Percentiles rank a stretch among this genome's conserved stretches.
Evolutionary conservation across 2,797 vertebrate species (phyloP).

Genomic region (Otolemur crassicaudatus): DNA sequence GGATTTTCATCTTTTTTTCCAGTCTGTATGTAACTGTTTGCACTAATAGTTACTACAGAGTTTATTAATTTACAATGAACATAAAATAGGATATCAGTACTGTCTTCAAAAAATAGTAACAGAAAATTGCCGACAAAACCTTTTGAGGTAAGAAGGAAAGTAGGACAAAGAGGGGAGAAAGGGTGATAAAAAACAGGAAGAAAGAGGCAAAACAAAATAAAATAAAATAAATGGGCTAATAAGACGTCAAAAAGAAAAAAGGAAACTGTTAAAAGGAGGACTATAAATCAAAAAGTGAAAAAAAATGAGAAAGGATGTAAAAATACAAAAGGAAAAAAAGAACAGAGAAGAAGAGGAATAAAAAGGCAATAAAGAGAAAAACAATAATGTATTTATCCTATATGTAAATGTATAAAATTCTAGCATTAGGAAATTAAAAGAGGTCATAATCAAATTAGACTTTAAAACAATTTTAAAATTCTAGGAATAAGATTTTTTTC

Average conservation of each 20-base stretch:
- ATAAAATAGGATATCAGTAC: constrained; percentile 81
- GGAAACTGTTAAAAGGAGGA: not conserved
- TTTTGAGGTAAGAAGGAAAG: not conserved
- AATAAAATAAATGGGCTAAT: not conserved
- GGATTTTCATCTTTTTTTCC: constrained; percentile 68
- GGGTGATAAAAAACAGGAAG: not conserved
- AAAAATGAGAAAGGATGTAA: not conserved
- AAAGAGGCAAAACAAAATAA: not conserved
- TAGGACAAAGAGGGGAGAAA: not conserved
- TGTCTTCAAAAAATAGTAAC: constrained; percentile 74
- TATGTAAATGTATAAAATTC: not conserved
- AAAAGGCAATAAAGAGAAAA: not conserved
- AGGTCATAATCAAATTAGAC: not conserved
- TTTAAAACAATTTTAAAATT: constrained; percentile 7
- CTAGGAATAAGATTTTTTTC: not conserved
- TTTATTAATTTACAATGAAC: constrained; percentile 86
- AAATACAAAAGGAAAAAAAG: not conserved
- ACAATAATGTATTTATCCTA: not conserved
- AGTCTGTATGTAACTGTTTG: constrained; percentile 78
- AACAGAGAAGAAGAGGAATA: not conserved
- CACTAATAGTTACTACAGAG: constrained; percentile 82
- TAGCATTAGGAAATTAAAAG: not conserved
- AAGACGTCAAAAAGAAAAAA: not conserved
- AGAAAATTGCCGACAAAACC: constrained; percentile 65
- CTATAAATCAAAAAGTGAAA: not conserved